phyloP scores from a whole-genome alignment of 2,113 vertebrate species.

The Cisticola juncidis region DNA sequence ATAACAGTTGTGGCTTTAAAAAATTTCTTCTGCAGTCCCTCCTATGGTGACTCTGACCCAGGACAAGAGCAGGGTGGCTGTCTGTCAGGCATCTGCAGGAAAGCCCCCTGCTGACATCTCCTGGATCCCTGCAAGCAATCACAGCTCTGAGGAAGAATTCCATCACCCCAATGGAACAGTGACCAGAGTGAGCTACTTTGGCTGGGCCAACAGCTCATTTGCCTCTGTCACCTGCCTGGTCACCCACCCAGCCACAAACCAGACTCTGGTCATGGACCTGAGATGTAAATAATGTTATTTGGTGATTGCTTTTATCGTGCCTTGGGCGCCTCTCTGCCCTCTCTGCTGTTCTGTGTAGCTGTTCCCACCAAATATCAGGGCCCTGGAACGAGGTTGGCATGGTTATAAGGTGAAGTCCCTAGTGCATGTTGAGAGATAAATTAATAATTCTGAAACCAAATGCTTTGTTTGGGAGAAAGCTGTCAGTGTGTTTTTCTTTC shows the following conservation, averaged over 20 bases:
- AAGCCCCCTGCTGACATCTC: slow-evolving; percentile 66
- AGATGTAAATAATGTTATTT: background rate
- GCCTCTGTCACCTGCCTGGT: slow-evolving; percentile 37
- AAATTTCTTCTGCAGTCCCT: slow-evolving; percentile 15
- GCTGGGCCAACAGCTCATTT: background rate
- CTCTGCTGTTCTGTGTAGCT: background rate
- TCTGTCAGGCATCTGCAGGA: slow-evolving; percentile 42
- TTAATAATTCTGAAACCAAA: background rate
- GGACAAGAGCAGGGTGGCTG: background rate
- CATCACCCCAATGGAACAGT: slow-evolving; percentile 2
- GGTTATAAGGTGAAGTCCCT: background rate
- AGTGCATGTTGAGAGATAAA: background rate
- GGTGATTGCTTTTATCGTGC: background rate
- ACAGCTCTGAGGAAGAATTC: background rate
- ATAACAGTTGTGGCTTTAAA: background rate
- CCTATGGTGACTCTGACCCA: background rate
- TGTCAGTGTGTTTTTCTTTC: background rate
- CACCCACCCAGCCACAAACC: slow-evolving; percentile 40
- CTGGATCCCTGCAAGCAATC: slow-evolving; percentile 46
- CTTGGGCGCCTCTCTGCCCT: background rate
- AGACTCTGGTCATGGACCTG: background rate
- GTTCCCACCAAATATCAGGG: background rate
- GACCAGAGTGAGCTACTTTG: slow-evolving; percentile 21
- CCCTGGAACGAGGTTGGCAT: background rate
- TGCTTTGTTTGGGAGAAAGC: background rate